Base-by-base conservation (phyloP, 92 coral and sea anemone species). In the Paramuricea clavata region DNA sequence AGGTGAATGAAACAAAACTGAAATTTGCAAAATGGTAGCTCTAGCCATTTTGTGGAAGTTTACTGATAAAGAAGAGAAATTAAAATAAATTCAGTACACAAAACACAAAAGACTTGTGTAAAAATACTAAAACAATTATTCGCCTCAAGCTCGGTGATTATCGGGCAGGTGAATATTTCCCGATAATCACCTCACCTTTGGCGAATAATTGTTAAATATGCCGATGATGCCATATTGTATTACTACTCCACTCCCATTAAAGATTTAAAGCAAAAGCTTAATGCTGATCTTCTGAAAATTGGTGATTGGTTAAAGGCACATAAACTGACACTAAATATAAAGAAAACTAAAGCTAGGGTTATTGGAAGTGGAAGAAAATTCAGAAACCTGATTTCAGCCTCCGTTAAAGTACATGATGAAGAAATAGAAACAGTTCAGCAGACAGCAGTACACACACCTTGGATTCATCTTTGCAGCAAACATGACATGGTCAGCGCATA, bases 191-290 rank as follows among this genome's bases (percentile, higher is more conserved):
- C n/a, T n/a, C n/a, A n/a, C n/a, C n/a, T n/a, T n/a, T n/a, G n/a
- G n/a, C n/a, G n/a, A n/a, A n/a, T n/a, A n/a, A n/a, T n/a, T n/a
- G n/a, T n/a, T n/a, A n/a, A n/a, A 11, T 87, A 56, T 81, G 91
- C 87, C 12, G 86, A 87, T 73, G 91, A 87, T 56, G 35, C 91
- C 44, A 86, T 87, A 52, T 70, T 87, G 36, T 87, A 87, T 39
- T 72, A 56, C 70, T 81, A 21, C 65, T 80, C 80, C 35, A 16
- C 72, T 36, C 28, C 81, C 62, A 70, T 77, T 57, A 77, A 80
- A 61, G 83, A 80, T 26, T 62, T 78, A 28, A 80, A 77, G 67
- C 30, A 31, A 52, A 70, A 74, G 85, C 80, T 86, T 62, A 86
- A 78, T 78, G 90, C 50, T 31, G 90, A 86, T 71, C 60, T 86